These are phyloP conservation scores for Hyperopisus bebe DNA, from an alignment of 2,113 vertebrate species.

Conservation along the genomic window DNA sequence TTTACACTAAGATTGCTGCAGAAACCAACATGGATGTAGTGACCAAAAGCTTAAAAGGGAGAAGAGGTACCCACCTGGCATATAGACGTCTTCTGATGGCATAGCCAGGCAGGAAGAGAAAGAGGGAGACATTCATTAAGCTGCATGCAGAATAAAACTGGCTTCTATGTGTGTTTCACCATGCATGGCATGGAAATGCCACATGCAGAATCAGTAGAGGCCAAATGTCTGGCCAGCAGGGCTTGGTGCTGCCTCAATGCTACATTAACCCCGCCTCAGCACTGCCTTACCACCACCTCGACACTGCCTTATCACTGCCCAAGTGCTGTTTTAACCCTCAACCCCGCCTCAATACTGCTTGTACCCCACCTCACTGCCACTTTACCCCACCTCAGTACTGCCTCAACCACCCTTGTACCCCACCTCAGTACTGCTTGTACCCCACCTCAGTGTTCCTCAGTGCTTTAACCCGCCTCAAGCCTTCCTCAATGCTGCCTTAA, in stretches of 20 bases:
- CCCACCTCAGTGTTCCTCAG: background rate
- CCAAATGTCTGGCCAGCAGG: background rate
- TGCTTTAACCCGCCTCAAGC: background rate
- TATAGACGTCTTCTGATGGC: constrained; percentile 92
- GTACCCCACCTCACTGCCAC: background rate
- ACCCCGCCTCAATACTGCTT: background rate
- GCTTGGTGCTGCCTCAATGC: background rate
- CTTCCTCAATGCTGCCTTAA: background rate
- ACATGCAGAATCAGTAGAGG: constrained; percentile 22
- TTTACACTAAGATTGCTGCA: background rate
- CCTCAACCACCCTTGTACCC: background rate
- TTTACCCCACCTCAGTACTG: background rate
- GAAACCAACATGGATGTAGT: constrained; percentile 10
- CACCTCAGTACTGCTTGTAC: background rate
- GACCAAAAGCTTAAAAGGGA: constrained; percentile 45
- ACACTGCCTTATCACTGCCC: background rate
- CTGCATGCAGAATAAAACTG: constrained; percentile 91
- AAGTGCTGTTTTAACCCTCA: background rate
- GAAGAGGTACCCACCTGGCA: constrained; percentile 90
- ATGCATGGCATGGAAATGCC: constrained; percentile 77
- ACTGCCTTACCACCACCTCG: background rate
- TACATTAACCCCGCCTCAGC: background rate
- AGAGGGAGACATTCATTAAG: constrained; percentile 99
- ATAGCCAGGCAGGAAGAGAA: constrained; percentile 92
- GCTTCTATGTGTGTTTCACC: constrained; percentile 76